phyloP scores from a whole-genome alignment of 2,888 invertebrate species.

The Agonopterix arenella region DNA sequence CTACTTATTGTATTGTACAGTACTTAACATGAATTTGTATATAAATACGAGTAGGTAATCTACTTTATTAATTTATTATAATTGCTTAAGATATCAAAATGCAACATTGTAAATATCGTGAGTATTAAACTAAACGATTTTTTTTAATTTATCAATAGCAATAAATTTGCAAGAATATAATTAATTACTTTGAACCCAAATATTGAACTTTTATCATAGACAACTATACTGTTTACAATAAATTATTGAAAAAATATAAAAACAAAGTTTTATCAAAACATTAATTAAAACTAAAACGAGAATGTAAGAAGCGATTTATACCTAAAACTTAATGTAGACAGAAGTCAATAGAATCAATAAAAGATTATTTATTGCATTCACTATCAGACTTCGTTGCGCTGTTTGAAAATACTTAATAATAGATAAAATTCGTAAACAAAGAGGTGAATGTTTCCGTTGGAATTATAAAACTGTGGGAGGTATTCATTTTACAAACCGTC shows the following conservation, averaged over 20 bases:
- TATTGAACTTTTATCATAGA: conserved; percentile 29
- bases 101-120: no score
- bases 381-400: conserved; percentile 23
- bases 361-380: conserved; percentile 42
- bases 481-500: not conserved
- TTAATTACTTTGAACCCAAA: conserved; percentile 37
- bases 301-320: conserved; percentile 20
- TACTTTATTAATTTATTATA: no score
- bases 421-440: conserved; percentile 43
- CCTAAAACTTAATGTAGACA: conserved; percentile 36
- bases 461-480: not conserved
- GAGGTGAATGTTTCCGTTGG: conserved; percentile 30
- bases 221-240: conserved; percentile 28
- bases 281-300: conserved; percentile 42
- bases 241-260: conserved; percentile 35
- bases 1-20: no score
- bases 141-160: not conserved
- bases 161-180: conserved; percentile 17
- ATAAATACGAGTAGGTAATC: no score
- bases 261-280: conserved; percentile 23
- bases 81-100: no score
- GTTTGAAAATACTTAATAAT: conserved; percentile 34
- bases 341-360: conserved; percentile 50
- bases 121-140: not conserved
- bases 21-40: no score